Base-by-base conservation (phyloP, 2,113 vertebrate genomes). In the Gobiocypris rarus region DNA sequence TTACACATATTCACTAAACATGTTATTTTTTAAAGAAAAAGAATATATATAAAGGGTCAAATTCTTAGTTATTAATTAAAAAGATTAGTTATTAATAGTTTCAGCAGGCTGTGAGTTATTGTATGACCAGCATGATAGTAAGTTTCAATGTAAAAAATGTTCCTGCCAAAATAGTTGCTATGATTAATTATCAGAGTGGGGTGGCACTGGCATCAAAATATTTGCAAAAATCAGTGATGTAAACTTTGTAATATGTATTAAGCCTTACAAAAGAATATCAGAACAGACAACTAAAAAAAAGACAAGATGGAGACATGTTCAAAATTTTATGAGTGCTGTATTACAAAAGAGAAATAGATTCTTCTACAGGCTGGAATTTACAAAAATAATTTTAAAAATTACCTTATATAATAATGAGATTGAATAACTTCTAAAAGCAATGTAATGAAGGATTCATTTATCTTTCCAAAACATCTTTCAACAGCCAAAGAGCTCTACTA, bases 381-480 rank as follows among this genome's bases (percentile, higher is more conserved):
- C n/a, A 63, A 61, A 78, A 45, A 45, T 1, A 59, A 8, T 7
- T 41, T 24, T 5, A 41, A 58, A 76, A 54, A 26, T 34, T 2
- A 8, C 10, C 50, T 56, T n/a, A 56, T 13, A 54, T 22, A 31
- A 31, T 31, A 52, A 54, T 3, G 74, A 28, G 9, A 54, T 9
- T 17, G 5, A 43, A 38, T n/a, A 31, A 59, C n/a, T 77, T 54
- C 22, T 43, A 78, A 78, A 78, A 77, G 34, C 75, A 77, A 71
- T 10, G 13, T 61, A 8, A 43, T 24, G 38, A 78, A 43, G 19
- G 13, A 61, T 17, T 14, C 11, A 22, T 34, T 13, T 38, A 15
- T 38, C 74, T 1, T 54, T 54, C 9, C 22, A 38, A 45, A 43
- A 45, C 9, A 45, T 45, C 5, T 48, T 26, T 45, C 22, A 45